Conservation (phyloP, 2,113 vertebrate species). For the Taurulus bubalis region DNA sequence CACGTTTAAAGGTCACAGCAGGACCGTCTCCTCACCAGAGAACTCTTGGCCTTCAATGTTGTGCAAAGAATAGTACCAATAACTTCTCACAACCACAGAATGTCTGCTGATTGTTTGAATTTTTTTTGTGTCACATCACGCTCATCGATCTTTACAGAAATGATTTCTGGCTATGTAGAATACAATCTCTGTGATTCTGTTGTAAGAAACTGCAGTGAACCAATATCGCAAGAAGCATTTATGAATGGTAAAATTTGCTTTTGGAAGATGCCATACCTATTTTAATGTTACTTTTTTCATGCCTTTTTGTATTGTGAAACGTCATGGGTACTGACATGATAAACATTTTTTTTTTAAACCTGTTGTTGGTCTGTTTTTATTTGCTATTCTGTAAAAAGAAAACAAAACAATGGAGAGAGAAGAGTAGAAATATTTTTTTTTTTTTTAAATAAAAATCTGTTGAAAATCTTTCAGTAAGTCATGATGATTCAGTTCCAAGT, state of each 20-base stretch:
- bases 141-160: slow-evolving; percentile 62
- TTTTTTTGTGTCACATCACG: slow-evolving; percentile 58
- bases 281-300: slow-evolving; percentile 80
- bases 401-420: too few species aligned
- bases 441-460: too few species aligned
- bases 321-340: slow-evolving; percentile 79
- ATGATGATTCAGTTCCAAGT: background rate
- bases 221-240: slow-evolving; percentile 79
- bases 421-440: background rate
- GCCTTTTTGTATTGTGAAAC: slow-evolving; percentile 84
- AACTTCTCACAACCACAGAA: slow-evolving; percentile 70
- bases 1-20: slow-evolving; percentile 16
- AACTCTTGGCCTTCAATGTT: slow-evolving; percentile 75
- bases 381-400: background rate
- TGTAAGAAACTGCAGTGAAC: slow-evolving; percentile 80
- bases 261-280: slow-evolving; percentile 82
- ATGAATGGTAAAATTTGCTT: slow-evolving; percentile 80
- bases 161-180: slow-evolving; percentile 72
- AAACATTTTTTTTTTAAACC: slow-evolving; percentile 68
- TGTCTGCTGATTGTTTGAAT: slow-evolving; percentile 78
- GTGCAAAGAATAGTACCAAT: slow-evolving; percentile 55
- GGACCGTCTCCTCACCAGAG: slow-evolving; percentile 26
- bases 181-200: slow-evolving; percentile 77
- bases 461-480: background rate
- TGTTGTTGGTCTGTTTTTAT: background rate